phyloP scores from a whole-genome alignment of 2,797 vertebrate species.

The Onychomys leucogaster region DNA sequence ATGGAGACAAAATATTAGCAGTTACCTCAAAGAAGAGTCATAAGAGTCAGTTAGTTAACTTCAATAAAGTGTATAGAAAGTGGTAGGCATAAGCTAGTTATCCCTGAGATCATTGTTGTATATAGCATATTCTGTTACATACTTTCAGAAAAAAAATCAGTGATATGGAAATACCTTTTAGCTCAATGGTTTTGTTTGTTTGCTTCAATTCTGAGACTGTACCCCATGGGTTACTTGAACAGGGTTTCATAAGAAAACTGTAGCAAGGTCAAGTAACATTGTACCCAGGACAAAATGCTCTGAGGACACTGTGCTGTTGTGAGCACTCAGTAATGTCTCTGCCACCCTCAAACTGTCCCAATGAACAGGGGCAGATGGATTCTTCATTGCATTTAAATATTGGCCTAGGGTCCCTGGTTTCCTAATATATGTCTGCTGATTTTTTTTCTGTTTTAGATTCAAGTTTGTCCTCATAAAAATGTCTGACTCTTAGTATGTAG shows the following conservation, averaged over 20 bases:
- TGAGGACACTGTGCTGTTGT: background rate
- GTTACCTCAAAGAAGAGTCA: background rate
- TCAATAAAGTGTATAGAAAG: background rate
- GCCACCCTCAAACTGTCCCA: background rate
- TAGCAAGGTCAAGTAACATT: background rate
- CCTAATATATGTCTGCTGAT: background rate
- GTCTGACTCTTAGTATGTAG: background rate
- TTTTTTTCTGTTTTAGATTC: background rate
- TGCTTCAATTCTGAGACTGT: background rate
- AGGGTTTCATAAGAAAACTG: background rate
- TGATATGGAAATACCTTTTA: slow-evolving; percentile 14
- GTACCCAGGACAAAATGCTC: background rate
- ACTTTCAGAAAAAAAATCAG: background rate
- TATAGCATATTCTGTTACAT: background rate
- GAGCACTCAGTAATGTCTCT: background rate
- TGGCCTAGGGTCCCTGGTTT: background rate
- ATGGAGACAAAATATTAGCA: slow-evolving; percentile 17
- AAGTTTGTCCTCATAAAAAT: background rate
- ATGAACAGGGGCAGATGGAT: background rate
- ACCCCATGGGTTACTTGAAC: background rate
- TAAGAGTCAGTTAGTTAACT: background rate
- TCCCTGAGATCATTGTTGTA: background rate
- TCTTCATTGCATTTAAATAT: background rate
- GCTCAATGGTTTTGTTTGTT: background rate
- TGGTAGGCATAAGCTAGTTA: background rate